phyloP scores from a whole-genome alignment of 2,888 invertebrate genomes.

The Phlogophora meticulosa region DNA sequence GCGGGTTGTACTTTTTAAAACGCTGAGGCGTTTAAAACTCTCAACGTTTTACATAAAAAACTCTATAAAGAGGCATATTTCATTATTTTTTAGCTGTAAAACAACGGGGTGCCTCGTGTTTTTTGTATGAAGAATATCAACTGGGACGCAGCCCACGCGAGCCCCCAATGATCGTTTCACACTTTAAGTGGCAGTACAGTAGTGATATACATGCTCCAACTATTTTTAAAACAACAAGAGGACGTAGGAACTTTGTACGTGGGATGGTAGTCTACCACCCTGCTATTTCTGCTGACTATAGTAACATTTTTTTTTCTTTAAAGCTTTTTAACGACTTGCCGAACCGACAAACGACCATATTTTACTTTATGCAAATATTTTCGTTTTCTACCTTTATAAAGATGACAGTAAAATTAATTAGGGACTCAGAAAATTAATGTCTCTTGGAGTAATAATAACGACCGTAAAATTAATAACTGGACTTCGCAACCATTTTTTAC shows the following conservation, averaged over 20 bases:
- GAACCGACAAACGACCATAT: conserved; percentile 19
- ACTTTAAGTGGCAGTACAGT: conserved; percentile 87
- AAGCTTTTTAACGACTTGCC: conserved; percentile 22
- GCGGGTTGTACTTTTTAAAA: conserved; percentile 81
- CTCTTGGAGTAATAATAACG: conserved; percentile 53
- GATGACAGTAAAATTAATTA: conserved; percentile 56
- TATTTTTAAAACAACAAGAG: conserved; percentile 78
- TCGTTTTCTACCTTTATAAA: conserved; percentile 55
- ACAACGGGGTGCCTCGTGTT: conserved; percentile 89
- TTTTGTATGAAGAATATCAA: conserved; percentile 86
- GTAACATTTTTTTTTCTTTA: conserved; percentile 2
- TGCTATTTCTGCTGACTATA: conserved; percentile 25
- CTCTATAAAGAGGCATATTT: conserved; percentile 86
- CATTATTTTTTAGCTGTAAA: conserved; percentile 88
- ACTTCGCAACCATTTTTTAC: conserved; percentile 48
- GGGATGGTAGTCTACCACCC: conserved; percentile 57
- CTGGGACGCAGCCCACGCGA: conserved; percentile 84
- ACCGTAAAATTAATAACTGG: conserved; percentile 61
- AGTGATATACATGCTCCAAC: conserved; percentile 82
- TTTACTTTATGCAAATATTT: conserved; percentile 55
- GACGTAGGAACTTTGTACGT: conserved; percentile 60
- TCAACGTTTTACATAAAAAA: conserved; percentile 86
- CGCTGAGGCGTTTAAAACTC: conserved; percentile 82
- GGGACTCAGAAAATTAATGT: conserved; percentile 50
- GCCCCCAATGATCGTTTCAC: conserved; percentile 86